These are phyloP conservation scores for Ecdyonurus torrentis DNA, from an alignment of 2,888 invertebrate species.

Conservation along the genomic window DNA sequence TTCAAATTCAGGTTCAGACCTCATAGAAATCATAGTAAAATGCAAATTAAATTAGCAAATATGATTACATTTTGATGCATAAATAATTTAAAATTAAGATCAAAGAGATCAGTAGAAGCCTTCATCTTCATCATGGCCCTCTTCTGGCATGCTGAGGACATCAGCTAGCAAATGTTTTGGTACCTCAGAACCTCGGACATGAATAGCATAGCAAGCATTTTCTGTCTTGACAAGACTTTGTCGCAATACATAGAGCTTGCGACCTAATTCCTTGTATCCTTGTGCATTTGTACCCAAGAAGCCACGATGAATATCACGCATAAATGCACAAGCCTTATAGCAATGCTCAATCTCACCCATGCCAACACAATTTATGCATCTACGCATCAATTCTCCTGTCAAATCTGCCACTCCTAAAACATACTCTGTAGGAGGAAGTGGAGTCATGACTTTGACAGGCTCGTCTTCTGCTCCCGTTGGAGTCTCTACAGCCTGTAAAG, in stretches of 20 bases:
- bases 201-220: slow-evolving; percentile 61
- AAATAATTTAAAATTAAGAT: no score
- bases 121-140: slow-evolving; percentile 30
- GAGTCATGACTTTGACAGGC: slow-evolving; percentile 11
- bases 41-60: no score
- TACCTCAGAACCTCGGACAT: slow-evolving; percentile 64
- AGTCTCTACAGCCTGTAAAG: slow-evolving; percentile 11
- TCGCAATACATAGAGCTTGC: slow-evolving; percentile 52
- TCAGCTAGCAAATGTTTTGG: slow-evolving; percentile 47
- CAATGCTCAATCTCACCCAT: slow-evolving; percentile 57
- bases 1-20: no score
- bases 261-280: slow-evolving; percentile 42
- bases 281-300: slow-evolving; percentile 30
- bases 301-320: slow-evolving; percentile 42
- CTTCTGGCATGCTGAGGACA: slow-evolving; percentile 27
- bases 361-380: slow-evolving; percentile 66
- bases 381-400: slow-evolving; percentile 81
- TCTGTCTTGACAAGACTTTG: slow-evolving; percentile 72
- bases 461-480: slow-evolving; percentile 12
- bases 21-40: no score
- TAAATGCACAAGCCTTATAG: slow-evolving; percentile 48
- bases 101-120: slow-evolving; percentile 26
- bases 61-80: no score
- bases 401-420: slow-evolving; percentile 72
- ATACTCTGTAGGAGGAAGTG: slow-evolving; percentile 33